phyloP scores from a whole-genome alignment of 1,140 invertebrate genomes.

The Lepidurus apus region DNA sequence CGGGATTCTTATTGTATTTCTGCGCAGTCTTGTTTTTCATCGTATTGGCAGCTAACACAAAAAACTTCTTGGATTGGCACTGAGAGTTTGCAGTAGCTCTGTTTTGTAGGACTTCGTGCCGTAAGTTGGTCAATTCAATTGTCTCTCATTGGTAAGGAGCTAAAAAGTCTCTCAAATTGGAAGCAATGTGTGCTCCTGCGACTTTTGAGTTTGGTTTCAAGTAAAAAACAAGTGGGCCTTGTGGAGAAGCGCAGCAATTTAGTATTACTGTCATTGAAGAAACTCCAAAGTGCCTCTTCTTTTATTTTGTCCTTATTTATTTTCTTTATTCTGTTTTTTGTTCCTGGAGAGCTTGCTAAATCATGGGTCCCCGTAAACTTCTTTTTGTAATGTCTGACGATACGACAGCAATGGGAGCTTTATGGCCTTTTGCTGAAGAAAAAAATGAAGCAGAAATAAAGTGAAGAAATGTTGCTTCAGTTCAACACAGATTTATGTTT shows the following conservation, averaged over 20 bases:
- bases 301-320: not conserved
- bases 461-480: not conserved
- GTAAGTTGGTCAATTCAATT: constrained; percentile 16
- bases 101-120: not conserved
- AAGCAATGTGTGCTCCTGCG: not conserved
- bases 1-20: too few relatives aligned
- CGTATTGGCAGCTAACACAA: too few relatives aligned
- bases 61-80: not conserved
- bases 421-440: not conserved
- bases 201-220: not conserved
- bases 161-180: not conserved
- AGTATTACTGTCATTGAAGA: not conserved
- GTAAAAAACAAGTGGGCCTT: not conserved
- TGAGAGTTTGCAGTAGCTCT: not conserved
- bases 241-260: not conserved
- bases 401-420: constrained; percentile 9
- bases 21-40: too few relatives aligned
- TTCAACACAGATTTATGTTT: too few relatives aligned
- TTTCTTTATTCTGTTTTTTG: too few relatives aligned
- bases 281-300: not conserved
- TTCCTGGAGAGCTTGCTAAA: not conserved
- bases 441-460: not conserved
- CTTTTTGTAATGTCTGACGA: not conserved
- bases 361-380: not conserved
- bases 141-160: not conserved